These are phyloP conservation scores for Tipula confusa DNA, from an alignment of 2,888 invertebrate genomes.

Conservation along the genomic window DNA sequence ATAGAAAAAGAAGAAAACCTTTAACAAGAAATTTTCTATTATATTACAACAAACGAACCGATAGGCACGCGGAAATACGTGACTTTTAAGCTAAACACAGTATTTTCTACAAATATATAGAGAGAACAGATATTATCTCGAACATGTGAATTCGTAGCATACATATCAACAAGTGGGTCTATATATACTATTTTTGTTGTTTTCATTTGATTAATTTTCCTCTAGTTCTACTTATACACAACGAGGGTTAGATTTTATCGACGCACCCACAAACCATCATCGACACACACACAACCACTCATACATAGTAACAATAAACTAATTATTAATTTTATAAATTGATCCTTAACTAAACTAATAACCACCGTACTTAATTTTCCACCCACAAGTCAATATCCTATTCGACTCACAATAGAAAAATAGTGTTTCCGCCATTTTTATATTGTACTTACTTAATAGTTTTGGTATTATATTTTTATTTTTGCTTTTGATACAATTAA, in stretches of 20 bases:
- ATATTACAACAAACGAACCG: neutral
- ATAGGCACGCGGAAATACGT: neutral
- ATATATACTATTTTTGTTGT: neutral
- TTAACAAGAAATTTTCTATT: neutral
- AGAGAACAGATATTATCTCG: neutral
- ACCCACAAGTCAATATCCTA: neutral
- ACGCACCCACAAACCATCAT: neutral
- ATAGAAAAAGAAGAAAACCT: neutral
- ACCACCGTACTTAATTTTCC: neutral
- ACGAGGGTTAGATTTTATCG: neutral
- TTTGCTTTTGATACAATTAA: neutral
- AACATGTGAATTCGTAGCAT: neutral
- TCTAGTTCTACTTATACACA: neutral
- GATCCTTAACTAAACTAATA: neutral
- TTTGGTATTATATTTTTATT: no score
- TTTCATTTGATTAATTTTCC: neutral
- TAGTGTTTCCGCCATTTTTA: conserved; percentile 1
- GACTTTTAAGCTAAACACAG: conserved; percentile 1
- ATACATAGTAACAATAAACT: neutral
- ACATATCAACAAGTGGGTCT: conserved; percentile 7
- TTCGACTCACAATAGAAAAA: neutral
- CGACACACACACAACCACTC: neutral
- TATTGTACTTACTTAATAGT: conserved; percentile 4
- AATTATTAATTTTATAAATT: neutral
- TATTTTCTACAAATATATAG: neutral